Evolutionary conservation across 2,888 invertebrate species (phyloP).

Genomic region (Drosophila cracens): DNA sequence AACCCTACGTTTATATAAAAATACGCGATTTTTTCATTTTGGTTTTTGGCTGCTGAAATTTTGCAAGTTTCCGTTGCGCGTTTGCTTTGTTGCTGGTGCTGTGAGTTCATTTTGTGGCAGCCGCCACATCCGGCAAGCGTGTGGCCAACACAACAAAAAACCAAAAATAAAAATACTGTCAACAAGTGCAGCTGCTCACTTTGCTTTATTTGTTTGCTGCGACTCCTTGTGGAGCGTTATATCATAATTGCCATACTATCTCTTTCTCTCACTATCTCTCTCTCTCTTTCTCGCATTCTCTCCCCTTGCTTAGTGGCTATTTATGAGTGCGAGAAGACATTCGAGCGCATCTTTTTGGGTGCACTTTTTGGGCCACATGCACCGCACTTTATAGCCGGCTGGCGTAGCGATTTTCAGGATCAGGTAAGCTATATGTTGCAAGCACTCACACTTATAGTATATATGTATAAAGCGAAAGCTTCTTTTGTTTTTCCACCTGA

Average conservation of each 20-base stretch:
- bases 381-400: slow-evolving; percentile 92
- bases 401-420: slow-evolving; percentile 93
- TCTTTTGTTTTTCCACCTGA: slow-evolving; percentile 14
- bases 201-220: slow-evolving; percentile 44
- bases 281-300: background rate
- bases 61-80: slow-evolving; percentile 56
- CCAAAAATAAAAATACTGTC: slow-evolving; percentile 21
- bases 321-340: slow-evolving; percentile 88
- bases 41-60: slow-evolving; percentile 44
- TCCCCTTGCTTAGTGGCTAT: slow-evolving; percentile 85
- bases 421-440: slow-evolving; percentile 75
- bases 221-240: slow-evolving; percentile 26
- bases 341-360: slow-evolving; percentile 89
- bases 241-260: slow-evolving; percentile 37
- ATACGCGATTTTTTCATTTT: slow-evolving; percentile 3
- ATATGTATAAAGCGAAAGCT: background rate
- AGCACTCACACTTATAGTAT: background rate
- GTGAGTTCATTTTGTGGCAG: slow-evolving; percentile 49
- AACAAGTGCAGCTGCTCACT: slow-evolving; percentile 68
- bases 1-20: slow-evolving; percentile 15
- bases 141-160: slow-evolving; percentile 36
- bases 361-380: slow-evolving; percentile 93
- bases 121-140: slow-evolving; percentile 25
- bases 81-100: slow-evolving; percentile 18
- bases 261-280: background rate